Conservation (phyloP, 1,140 invertebrate genomes). For the Leptinotarsa lineolata region DNA sequence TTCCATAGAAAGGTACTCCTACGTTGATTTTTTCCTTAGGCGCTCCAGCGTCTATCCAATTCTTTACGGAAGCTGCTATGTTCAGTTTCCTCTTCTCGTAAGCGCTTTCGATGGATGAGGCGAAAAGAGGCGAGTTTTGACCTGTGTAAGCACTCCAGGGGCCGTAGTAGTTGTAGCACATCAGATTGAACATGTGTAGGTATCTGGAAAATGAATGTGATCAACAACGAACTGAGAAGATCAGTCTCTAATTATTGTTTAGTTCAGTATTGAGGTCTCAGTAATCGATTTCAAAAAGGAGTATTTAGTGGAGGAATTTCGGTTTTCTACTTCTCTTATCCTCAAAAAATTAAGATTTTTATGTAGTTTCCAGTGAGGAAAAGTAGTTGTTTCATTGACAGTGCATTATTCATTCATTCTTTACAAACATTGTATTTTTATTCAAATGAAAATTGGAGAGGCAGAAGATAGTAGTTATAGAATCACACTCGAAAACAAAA, state of each 20-base stretch:
- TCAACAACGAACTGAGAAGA: background rate
- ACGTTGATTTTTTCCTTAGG: conserved; percentile 65
- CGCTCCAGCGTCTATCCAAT: conserved; percentile 54
- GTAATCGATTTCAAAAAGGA: conserved; percentile 57
- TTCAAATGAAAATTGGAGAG: too few relatives aligned
- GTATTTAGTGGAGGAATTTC: too few relatives aligned
- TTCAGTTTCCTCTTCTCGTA: conserved; percentile 51
- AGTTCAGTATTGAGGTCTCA: conserved; percentile 54
- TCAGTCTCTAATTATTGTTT: conserved; percentile 27
- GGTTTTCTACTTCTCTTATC: too few relatives aligned
- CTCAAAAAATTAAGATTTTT: too few relatives aligned
- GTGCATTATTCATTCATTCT: too few relatives aligned
- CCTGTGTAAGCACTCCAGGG: conserved; percentile 64
- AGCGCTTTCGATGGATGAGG: conserved; percentile 53
- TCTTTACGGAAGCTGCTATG: conserved; percentile 38
- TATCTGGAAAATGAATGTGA: conserved; percentile 44
- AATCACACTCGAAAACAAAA: conserved; percentile 56
- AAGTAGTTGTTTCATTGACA: too few relatives aligned
- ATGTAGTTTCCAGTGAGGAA: too few relatives aligned
- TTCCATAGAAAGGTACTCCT: conserved; percentile 68
- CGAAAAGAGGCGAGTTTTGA: conserved; percentile 63
- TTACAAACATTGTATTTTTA: too few relatives aligned
- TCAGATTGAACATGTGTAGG: conserved; percentile 70
- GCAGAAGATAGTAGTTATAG: too few relatives aligned
- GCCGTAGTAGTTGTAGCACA: conserved; percentile 72